Conservation (phyloP, 1,140 invertebrate genomes). For the Leptopilina boulardi region DNA sequence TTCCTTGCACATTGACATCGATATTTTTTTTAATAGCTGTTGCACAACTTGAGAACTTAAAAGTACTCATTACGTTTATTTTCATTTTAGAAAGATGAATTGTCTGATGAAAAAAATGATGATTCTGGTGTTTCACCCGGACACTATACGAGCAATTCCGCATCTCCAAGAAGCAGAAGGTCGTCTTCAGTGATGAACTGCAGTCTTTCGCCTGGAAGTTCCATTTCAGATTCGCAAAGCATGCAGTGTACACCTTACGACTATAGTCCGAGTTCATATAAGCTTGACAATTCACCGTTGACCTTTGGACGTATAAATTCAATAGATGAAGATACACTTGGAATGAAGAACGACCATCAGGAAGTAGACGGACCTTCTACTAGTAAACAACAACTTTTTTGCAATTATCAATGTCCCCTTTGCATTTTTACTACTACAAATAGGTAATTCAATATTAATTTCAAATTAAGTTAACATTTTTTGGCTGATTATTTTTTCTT, state of each 20-base stretch:
- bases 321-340: background rate
- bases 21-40: background rate
- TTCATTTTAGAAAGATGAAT: constrained; percentile 56
- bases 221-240: background rate
- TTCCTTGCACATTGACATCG: background rate
- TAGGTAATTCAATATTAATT: constrained; percentile 48
- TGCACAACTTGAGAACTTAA: background rate
- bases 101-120: constrained; percentile 53
- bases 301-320: background rate
- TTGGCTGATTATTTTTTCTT: no score
- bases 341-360: constrained; percentile 14
- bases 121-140: constrained; percentile 61
- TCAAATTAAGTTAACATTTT: background rate
- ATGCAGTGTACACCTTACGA: background rate
- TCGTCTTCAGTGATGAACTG: constrained; percentile 51
- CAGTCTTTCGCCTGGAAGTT: constrained; percentile 56
- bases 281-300: background rate
- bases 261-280: background rate
- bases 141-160: constrained; percentile 58
- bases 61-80: background rate
- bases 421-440: constrained; percentile 50
- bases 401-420: constrained; percentile 50
- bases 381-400: constrained; percentile 38
- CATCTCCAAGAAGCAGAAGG: constrained; percentile 51
- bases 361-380: constrained; percentile 42